These are phyloP conservation scores for Fistularia commersonii DNA, from an alignment of 2,797 vertebrate genomes.

Conservation along the genomic window DNA sequence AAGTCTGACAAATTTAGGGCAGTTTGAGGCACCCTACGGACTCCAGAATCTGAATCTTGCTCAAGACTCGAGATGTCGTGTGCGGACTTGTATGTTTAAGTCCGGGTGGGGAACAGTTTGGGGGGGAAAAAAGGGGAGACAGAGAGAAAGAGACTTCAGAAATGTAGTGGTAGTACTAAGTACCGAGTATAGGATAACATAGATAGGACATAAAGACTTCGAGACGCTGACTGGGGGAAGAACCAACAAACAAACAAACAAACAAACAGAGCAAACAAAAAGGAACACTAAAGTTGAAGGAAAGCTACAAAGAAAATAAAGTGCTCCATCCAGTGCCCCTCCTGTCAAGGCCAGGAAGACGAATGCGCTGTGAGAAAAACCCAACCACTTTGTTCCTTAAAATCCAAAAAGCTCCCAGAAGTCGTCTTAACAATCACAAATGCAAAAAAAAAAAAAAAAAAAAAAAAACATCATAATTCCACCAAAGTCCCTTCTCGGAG, in stretches of 20 bases:
- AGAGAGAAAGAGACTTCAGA: slow-evolving; percentile 37
- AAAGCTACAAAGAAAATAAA: slow-evolving; percentile 54
- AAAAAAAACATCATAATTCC: slow-evolving; percentile 3
- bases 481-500: slow-evolving; percentile 26
- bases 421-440: slow-evolving; percentile 11
- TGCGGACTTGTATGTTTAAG: slow-evolving; percentile 37
- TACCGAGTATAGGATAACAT: slow-evolving; percentile 65
- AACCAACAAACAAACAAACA: too few species aligned
- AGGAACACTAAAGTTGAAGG: slow-evolving; percentile 64
- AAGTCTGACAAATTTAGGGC: slow-evolving; percentile 78
- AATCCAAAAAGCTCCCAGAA: slow-evolving; percentile 28
- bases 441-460: not conserved
- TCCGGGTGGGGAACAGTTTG: slow-evolving; percentile 19
- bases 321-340: slow-evolving; percentile 84
- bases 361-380: slow-evolving; percentile 13
- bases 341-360: slow-evolving; percentile 43
- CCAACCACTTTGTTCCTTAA: slow-evolving; percentile 19
- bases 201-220: slow-evolving; percentile 72
- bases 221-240: slow-evolving; percentile 67
- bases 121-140: slow-evolving; percentile 38
- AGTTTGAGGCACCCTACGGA: slow-evolving; percentile 70
- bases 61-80: slow-evolving; percentile 36
- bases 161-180: slow-evolving; percentile 21
- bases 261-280: too few species aligned
- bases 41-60: slow-evolving; percentile 56